A percentile compares a stretch with the other conserved stretches of the same genome.
Evolutionary conservation across 2,888 invertebrate species (phyloP).

Genomic region (Tipula vernalis): DNA sequence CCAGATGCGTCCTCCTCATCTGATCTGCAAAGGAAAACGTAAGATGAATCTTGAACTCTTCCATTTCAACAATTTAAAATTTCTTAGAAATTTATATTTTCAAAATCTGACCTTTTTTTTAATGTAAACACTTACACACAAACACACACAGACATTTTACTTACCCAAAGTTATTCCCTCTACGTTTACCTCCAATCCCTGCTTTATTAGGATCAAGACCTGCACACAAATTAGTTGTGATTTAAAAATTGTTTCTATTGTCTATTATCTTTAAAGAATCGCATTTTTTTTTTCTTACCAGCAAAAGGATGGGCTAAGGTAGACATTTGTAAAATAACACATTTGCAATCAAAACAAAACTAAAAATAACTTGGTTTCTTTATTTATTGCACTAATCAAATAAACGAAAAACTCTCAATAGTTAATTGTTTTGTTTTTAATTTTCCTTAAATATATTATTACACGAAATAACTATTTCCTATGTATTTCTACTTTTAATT

Average conservation of each 20-base stretch:
- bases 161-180: conserved; percentile 20
- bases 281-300: conserved; percentile 17
- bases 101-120: background rate
- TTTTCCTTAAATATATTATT: background rate
- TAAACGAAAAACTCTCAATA: background rate
- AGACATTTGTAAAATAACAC: conserved; percentile 22
- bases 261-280: background rate
- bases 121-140: background rate
- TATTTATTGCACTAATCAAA: background rate
- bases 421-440: background rate
- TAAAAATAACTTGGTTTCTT: background rate
- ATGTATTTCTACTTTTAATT: background rate
- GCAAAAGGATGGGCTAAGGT: conserved; percentile 23
- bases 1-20: conserved; percentile 23
- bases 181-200: conserved; percentile 20
- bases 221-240: conserved; percentile 13
- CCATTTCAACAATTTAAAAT: background rate
- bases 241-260: background rate
- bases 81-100: background rate
- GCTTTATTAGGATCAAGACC: conserved; percentile 22
- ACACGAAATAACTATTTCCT: background rate
- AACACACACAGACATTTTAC: conserved; percentile 11
- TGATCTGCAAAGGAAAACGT: conserved; percentile 17
- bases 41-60: background rate
- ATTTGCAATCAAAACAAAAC: conserved; percentile 16